Evolutionary conservation across 1,140 invertebrate species (phyloP).

Genomic region (Hypsibius dujardini): DNA sequence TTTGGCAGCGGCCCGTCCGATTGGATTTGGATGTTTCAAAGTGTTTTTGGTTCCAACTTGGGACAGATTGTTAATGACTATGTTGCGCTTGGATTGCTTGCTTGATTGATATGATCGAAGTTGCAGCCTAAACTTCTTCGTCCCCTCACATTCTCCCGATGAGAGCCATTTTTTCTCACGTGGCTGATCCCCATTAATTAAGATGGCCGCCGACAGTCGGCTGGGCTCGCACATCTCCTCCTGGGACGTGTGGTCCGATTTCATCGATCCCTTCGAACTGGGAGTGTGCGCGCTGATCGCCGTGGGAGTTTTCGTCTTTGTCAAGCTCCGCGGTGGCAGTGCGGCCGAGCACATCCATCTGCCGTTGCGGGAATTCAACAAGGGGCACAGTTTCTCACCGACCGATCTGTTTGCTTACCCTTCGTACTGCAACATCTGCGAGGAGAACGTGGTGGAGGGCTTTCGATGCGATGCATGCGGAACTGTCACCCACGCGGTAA

Average conservation of each 20-base stretch:
- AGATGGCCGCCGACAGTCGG: no score
- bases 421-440: conserved; percentile 62
- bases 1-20: no score
- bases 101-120: no score
- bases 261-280: conserved; percentile 3
- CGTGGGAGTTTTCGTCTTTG: background rate
- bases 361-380: background rate
- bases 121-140: no score
- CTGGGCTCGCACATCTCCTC: background rate
- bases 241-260: background rate
- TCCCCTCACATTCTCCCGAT: no score
- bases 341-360: background rate
- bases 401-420: conserved; percentile 34
- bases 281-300: conserved; percentile 5
- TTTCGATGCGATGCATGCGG: conserved; percentile 72
- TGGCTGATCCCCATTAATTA: no score
- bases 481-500: conserved; percentile 52
- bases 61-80: no score
- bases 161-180: no score
- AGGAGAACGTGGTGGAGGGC: conserved; percentile 47
- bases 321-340: background rate
- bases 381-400: conserved; percentile 6
- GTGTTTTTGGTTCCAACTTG: no score
- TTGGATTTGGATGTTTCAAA: no score
- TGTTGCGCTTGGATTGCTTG: no score